phyloP scores from a whole-genome alignment of 2,888 invertebrate species.

The Himalopsyche japonica region DNA sequence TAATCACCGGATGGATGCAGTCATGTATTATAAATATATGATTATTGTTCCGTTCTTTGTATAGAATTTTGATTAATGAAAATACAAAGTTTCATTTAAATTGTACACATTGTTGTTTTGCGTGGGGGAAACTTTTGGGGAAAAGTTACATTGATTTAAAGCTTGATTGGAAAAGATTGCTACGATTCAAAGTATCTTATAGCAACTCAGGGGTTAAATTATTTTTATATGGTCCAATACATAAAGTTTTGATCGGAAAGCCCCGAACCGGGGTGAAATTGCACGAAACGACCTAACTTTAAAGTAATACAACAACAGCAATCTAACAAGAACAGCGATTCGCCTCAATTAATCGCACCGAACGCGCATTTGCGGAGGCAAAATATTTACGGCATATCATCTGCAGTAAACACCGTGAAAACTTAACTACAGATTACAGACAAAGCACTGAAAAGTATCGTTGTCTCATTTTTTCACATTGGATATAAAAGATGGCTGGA shows the following conservation, averaged over 20 bases:
- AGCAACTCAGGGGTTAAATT: neutral
- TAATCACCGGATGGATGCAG: too few species aligned
- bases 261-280: neutral
- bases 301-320: slow-evolving; percentile 18
- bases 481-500: neutral
- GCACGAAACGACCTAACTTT: slow-evolving; percentile 10
- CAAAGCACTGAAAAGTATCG: neutral
- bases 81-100: too few species aligned
- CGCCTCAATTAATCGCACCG: slow-evolving; percentile 10
- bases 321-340: slow-evolving; percentile 24
- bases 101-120: too few species aligned
- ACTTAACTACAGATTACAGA: neutral
- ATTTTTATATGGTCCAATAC: slow-evolving; percentile 13
- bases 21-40: too few species aligned
- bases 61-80: too few species aligned
- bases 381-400: neutral
- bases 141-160: neutral
- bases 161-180: neutral
- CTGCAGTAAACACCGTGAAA: neutral
- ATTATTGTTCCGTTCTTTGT: too few species aligned
- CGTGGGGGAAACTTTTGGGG: neutral
- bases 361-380: slow-evolving; percentile 10
- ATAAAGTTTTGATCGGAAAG: slow-evolving; percentile 18
- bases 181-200: neutral
- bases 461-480: neutral